Conservation (phyloP, 2,797 vertebrate species). For the Anguilla anguilla region DNA sequence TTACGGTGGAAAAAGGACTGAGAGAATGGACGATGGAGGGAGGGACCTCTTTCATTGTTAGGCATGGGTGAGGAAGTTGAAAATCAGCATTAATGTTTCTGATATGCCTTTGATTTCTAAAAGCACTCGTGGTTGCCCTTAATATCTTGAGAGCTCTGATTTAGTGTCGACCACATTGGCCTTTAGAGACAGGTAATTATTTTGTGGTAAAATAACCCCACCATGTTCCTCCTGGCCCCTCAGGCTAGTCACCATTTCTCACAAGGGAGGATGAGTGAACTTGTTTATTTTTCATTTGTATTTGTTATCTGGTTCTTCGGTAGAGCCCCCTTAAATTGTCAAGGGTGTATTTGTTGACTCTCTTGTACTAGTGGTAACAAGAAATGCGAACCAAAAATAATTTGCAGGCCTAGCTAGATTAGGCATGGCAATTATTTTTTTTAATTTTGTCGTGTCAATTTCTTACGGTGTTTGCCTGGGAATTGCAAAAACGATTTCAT, state of each 20-base stretch:
- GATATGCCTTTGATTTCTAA: conserved; percentile 2
- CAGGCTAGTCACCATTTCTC: neutral
- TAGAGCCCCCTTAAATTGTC: neutral
- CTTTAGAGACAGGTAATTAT: conserved; percentile 25
- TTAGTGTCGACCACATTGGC: conserved; percentile 25
- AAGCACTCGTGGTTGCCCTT: conserved; percentile 1
- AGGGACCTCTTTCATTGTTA: conserved; percentile 42
- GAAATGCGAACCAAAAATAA: neutral
- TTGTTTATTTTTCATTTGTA: neutral
- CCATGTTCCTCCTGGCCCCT: neutral
- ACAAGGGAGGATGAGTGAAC: neutral
- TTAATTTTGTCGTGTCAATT: neutral
- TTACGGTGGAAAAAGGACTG: conserved; percentile 5
- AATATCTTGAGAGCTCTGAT: conserved; percentile 35
- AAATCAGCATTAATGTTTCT: conserved; percentile 32
- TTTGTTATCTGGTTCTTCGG: neutral
- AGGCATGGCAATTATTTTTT: conserved; percentile 11
- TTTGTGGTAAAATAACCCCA: conserved; percentile 36
- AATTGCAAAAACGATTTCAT: neutral
- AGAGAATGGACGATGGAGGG: conserved; percentile 26
- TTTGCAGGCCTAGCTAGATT: neutral
- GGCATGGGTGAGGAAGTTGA: conserved; percentile 40
- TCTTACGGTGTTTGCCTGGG: neutral
- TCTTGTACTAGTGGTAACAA: neutral
- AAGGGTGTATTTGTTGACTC: neutral